Evolutionary conservation across 2,113 vertebrate species (phyloP), one percentile per base, ranked within the genome.

Genomic region (Tamias sibiricus): DNA sequence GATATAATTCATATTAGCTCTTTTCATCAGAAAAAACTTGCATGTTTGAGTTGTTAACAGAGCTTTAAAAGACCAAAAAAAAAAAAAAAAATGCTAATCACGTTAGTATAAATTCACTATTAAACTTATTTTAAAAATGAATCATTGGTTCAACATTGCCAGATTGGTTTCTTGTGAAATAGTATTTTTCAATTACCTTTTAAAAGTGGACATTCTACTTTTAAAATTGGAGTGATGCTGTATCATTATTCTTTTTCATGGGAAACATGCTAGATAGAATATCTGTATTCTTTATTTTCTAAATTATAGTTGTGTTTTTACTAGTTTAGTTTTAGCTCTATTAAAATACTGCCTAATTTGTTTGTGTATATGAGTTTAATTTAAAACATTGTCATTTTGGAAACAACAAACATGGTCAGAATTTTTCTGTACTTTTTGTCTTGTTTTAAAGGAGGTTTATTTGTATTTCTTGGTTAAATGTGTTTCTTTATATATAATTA

Each of bases 401-500:
- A 96, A 97, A 84, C 12, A 94, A 62, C 59, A 83, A 95, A n/a
- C 35, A 59, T 74, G 14, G 11, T 85, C 74, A 91, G 40, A 83
- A 42, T 5, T 92, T 95, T 96, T 79, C 52, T 92, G n/a, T 96
- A 59, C 44, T 79, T 69, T 80, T 76, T 86, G 24, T 49, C 40
- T 80, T 74, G 16, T 95, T 95, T 94, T 96, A 84, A 93, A 80
- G 79, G 76, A 87, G 57, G 12, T 81, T 76, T 77, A 7, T 32
- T 40, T 97, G 69, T 94, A 80, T 54, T 83, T 96, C 81, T 95
- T 97, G 32, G 88, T 94, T 88, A 86, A 97, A 89, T 17, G 1
- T 92, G 47, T 84, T 96, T 94, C 72, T 88, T 94, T 81, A 4
- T 88, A 32, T 93, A 8, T 96, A 97, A 69, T 95, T 95, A 83